Evolutionary conservation across 2,888 invertebrate genomes (phyloP).

Genomic region (Drosophila melanosoma): DNA sequence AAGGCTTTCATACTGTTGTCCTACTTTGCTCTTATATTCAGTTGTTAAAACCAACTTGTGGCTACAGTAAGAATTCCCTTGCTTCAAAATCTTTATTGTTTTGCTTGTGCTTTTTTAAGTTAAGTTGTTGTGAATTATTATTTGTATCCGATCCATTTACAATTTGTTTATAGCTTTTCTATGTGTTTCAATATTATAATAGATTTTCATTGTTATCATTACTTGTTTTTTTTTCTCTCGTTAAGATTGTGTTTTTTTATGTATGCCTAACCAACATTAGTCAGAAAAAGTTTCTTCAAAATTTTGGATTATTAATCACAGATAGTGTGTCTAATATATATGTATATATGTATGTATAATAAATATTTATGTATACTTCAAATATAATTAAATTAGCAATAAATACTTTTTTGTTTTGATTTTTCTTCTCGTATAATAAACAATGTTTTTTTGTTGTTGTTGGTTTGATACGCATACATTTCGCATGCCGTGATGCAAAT

Average conservation of each 20-base stretch:
- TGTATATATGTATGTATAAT: slow-evolving; percentile 76
- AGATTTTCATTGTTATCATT: slow-evolving; percentile 49
- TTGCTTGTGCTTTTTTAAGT: slow-evolving; percentile 48
- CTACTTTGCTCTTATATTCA: slow-evolving; percentile 14
- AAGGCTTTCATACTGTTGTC: slow-evolving; percentile 27
- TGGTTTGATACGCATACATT: slow-evolving; percentile 44
- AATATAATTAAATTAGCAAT: slow-evolving; percentile 81
- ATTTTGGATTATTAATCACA: slow-evolving; percentile 86
- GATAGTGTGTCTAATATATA: slow-evolving; percentile 85
- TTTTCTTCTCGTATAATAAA: slow-evolving; percentile 55
- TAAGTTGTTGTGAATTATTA: slow-evolving; percentile 52
- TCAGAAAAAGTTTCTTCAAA: slow-evolving; percentile 85
- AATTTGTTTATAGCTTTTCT: slow-evolving; percentile 63
- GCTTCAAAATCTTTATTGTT: slow-evolving; percentile 35
- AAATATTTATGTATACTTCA: slow-evolving; percentile 80
- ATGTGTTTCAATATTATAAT: slow-evolving; percentile 57
- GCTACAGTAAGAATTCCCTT: slow-evolving; percentile 48
- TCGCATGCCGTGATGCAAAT: slow-evolving; percentile 50
- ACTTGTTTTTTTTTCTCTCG: slow-evolving; percentile 25
- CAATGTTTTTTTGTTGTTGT: slow-evolving; percentile 41
- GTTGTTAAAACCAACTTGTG: slow-evolving; percentile 19
- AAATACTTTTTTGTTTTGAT: slow-evolving; percentile 75
- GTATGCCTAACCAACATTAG: slow-evolving; percentile 75
- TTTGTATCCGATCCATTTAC: slow-evolving; percentile 71
- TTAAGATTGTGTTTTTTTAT: slow-evolving; percentile 58